phyloP scores from a whole-genome alignment of 2,888 invertebrate species.

The Macaria liturata region DNA sequence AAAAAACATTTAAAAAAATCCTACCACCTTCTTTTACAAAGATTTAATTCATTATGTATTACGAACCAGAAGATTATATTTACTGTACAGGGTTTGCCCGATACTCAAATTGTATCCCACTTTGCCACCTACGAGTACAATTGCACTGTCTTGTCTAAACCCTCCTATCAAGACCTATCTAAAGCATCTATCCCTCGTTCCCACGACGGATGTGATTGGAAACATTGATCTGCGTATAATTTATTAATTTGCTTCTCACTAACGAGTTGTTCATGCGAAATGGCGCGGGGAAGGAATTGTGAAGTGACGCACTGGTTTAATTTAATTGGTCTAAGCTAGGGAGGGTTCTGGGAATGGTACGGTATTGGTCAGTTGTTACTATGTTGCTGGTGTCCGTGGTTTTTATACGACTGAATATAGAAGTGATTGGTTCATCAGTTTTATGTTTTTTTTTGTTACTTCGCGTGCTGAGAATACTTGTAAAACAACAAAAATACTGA shows the following conservation, averaged over 20 bases:
- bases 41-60: no score
- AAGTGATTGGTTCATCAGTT: no score
- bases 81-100: no score
- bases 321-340: slow-evolving; percentile 24
- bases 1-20: no score
- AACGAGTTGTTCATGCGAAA: slow-evolving; percentile 69
- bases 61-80: no score
- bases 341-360: slow-evolving; percentile 1
- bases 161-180: not conserved
- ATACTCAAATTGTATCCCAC: no score
- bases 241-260: slow-evolving; percentile 78
- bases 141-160: slow-evolving; percentile 8
- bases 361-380: not conserved
- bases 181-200: slow-evolving; percentile 46
- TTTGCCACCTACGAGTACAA: not conserved
- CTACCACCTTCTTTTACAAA: no score
- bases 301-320: slow-evolving; percentile 48
- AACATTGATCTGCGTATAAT: slow-evolving; percentile 62
- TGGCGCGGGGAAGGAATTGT: slow-evolving; percentile 47
- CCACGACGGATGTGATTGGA: slow-evolving; percentile 68
- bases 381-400: no score
- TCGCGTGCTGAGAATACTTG: no score
- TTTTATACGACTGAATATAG: no score
- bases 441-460: no score
- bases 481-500: no score